Evolutionary conservation across 2,113 vertebrate species (phyloP), one percentile per base, ranked within the genome.

Genomic region (Cnemophilus loriae): DNA sequence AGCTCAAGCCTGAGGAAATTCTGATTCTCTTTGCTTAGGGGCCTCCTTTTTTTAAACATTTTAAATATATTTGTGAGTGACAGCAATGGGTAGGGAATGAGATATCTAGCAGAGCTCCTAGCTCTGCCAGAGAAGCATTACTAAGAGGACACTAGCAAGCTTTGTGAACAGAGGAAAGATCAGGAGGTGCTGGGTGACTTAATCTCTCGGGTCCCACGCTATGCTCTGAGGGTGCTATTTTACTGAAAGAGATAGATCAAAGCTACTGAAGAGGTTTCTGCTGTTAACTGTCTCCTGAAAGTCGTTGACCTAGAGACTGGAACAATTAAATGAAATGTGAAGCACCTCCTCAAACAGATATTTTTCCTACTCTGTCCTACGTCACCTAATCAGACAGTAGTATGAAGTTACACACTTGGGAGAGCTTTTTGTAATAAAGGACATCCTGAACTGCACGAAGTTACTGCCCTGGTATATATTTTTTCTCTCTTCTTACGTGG

Each of bases 321-420:
- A 95, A 93, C 95, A 95, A 95, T 95, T 93, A 92, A 84, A 84
- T 84, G 94, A 95, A 97, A 95, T 8, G 68, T 87, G 94, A 97
- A 96, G 86, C 89, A 84, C 59, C 60, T 78, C 47, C 80, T 95
- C 86, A 87, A 89, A 85, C 24, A 74, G 85, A 2, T 88, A 83
- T 75, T 88, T 81, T 81, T 73, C 44, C 50, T 71, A 33, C 78
- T 81, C 76, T 88, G 85, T 74, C 83, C 85, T 86, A 39, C 56
- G 63, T 78, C 68, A 60, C 64, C 41, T 84, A 84, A 81, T 73
- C 68, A 88, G 52, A 84, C 88, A 89, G 86, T 24, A 93, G 95
- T 84, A 57, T 95, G 88, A 94, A 84, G 95, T 96, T 96, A 96
- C 85, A 84, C 49, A 53, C 76, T 42, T 79, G 69, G 44, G 76